phyloP scores from a whole-genome alignment of 2,888 invertebrate species.

The Argyresthia goedartella region DNA sequence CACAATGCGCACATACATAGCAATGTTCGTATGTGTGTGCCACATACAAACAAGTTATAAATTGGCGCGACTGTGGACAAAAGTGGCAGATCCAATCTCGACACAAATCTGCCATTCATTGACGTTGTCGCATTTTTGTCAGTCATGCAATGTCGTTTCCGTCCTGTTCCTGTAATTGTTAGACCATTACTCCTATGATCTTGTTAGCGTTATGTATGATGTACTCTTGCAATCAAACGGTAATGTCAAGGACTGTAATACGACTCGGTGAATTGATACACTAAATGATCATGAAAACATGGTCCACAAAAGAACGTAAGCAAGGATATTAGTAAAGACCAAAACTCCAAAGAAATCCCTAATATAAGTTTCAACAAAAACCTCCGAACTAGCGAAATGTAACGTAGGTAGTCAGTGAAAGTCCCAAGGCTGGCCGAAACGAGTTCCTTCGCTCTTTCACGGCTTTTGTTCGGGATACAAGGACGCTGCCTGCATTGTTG shows the following conservation, averaged over 20 bases:
- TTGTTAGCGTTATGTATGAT: too few species aligned
- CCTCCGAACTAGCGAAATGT: slow-evolving; percentile 28
- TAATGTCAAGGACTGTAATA: too few species aligned
- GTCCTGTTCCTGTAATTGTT: slow-evolving; percentile 14
- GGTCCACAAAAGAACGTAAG: too few species aligned
- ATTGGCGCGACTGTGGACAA: slow-evolving; percentile 41
- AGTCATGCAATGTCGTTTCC: slow-evolving; percentile 18
- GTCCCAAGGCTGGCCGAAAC: slow-evolving; percentile 61
- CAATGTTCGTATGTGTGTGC: slow-evolving; percentile 24
- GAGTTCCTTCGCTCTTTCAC: slow-evolving; percentile 68
- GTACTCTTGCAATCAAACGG: too few species aligned
- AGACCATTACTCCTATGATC: too few species aligned
- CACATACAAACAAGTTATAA: slow-evolving; percentile 38
- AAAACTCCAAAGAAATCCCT: too few species aligned
- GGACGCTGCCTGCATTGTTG: slow-evolving; percentile 63
- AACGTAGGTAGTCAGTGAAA: slow-evolving; percentile 65
- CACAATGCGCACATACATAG: slow-evolving; percentile 36
- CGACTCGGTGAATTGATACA: too few species aligned
- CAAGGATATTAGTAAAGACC: too few species aligned
- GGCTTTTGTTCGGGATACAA: slow-evolving; percentile 64
- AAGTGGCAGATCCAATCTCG: slow-evolving; percentile 50
- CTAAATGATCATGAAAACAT: too few species aligned
- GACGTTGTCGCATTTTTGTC: slow-evolving; percentile 19
- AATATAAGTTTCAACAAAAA: too few species aligned
- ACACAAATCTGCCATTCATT: slow-evolving; percentile 41